phyloP scores from a whole-genome alignment of 2,797 vertebrate species.

The Adrianichthys oophorus region DNA sequence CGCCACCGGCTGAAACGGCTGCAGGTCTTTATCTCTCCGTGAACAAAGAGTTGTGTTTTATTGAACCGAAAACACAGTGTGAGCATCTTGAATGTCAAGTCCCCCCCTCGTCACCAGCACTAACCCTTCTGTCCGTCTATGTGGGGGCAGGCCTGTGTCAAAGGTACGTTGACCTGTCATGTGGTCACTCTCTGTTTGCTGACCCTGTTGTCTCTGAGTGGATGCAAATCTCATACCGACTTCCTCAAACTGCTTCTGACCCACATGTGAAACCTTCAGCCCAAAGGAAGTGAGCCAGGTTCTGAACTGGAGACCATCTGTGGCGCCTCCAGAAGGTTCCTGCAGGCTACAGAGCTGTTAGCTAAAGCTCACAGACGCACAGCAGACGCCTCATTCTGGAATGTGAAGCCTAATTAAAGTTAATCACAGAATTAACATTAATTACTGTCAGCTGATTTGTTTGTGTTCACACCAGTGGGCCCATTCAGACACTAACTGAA shows the following conservation, averaged over 20 bases:
- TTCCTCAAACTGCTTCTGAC: conserved; percentile 7
- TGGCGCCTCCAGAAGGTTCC: too few relatives aligned
- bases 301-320: too few relatives aligned
- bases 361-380: neutral
- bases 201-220: conserved; percentile 22
- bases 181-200: conserved; percentile 51
- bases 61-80: conserved; percentile 33
- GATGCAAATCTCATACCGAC: conserved; percentile 10
- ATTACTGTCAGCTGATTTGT: conserved; percentile 30
- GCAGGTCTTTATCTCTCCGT: conserved; percentile 35
- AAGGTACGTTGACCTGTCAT: conserved; percentile 74
- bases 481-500: conserved; percentile 5
- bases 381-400: conserved; percentile 23
- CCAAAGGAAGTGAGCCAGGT: neutral
- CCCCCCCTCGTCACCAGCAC: conserved; percentile 61
- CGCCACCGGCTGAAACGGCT: conserved; percentile 10
- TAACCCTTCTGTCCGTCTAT: conserved; percentile 64
- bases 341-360: neutral
- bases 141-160: conserved; percentile 64
- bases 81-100: conserved; percentile 60
- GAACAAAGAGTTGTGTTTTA: conserved; percentile 29
- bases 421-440: conserved; percentile 12
- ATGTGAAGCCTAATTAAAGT: conserved; percentile 15
- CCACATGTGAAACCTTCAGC: neutral
- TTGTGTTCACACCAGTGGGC: conserved; percentile 3